Base-by-base conservation (phyloP, 2,113 vertebrate species). In the Chlorocebus sabaeus region DNA sequence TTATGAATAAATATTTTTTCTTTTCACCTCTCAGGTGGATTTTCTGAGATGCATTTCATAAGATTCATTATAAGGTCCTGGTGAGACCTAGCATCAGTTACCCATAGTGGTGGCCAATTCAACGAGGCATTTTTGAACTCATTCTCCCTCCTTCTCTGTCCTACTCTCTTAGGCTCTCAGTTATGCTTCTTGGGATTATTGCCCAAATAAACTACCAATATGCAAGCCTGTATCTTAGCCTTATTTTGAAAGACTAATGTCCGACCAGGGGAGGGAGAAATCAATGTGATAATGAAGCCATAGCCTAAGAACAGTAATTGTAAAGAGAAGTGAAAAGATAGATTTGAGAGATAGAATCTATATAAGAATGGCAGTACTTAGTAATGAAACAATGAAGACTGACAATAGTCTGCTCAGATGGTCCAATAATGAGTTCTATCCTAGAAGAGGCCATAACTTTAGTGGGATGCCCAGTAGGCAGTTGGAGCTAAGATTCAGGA, bases 311-410 rank as follows among this genome's bases (percentile, higher is more conserved):
- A 90, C 80, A 32, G 9, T 72, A 73, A 82, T 57, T 90, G 27
- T 25, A 84, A 88, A 90, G 43, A 50, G 32, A 76, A 94, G 87
- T 38, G 13, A 55, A 93, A 64, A 91, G 27, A 59, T 23, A 27
- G 30, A 85, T 81, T 91, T 91, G 16, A 86, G 70, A 90, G 22
- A 72, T 3, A 86, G 23, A 57, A 14, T 61, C 59, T 57, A 2
- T 50, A 35, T 78, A 87, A 95, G 12, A 89, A 80, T 76, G 79
- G 78, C 45, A 68, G 16, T 55, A 70, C 40, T 75, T 93, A 67
- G 38, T 72, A 64, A 90, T 32, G 76, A 85, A 93, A 85, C 52
- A 85, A 67, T 73, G 35, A 95, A 95, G 78, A 89, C 91, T 79
- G 30, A 76, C 72, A 91, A 59, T 6, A 38, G n/a, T 84, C 27